A percentile compares a stretch with the other conserved stretches of the same genome.
Evolutionary conservation across 2,888 invertebrate species (phyloP).

Genomic region (Odontocerum albicorne): DNA sequence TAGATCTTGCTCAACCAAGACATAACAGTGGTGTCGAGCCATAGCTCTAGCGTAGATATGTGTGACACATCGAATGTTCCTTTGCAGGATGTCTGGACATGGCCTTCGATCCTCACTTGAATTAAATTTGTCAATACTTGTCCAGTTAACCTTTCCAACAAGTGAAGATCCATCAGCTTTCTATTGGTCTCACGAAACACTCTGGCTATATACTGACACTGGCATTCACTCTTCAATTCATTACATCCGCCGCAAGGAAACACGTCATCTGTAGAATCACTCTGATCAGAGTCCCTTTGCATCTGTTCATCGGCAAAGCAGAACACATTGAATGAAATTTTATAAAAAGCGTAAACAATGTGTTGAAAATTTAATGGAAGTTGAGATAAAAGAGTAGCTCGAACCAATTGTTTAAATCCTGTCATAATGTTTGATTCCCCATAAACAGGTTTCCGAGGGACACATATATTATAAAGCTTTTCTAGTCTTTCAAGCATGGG

Average conservation of each 20-base stretch:
- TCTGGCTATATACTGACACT: slow-evolving; percentile 66
- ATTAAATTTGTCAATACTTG: slow-evolving; percentile 83
- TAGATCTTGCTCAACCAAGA: slow-evolving; percentile 87
- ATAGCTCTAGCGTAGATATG: slow-evolving; percentile 75
- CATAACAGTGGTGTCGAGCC: slow-evolving; percentile 85
- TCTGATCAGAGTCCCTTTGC: slow-evolving; percentile 46
- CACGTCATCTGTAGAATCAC: slow-evolving; percentile 60
- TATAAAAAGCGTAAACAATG: slow-evolving; percentile 75
- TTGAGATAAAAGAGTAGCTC: slow-evolving; percentile 69
- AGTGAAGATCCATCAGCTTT: slow-evolving; percentile 73
- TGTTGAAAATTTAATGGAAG: slow-evolving; percentile 69
- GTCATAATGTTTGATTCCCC: slow-evolving; percentile 57
- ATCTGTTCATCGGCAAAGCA: slow-evolving; percentile 42
- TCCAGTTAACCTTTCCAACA: slow-evolving; percentile 82
- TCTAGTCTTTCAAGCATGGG: slow-evolving; percentile 59
- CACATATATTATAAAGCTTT: slow-evolving; percentile 51
- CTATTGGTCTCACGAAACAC: slow-evolving; percentile 78
- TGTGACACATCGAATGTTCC: slow-evolving; percentile 86
- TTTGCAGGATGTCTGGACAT: slow-evolving; percentile 83
- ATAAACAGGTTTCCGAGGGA: slow-evolving; percentile 53
- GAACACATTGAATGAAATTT: slow-evolving; percentile 75
- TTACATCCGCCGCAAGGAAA: slow-evolving; percentile 74
- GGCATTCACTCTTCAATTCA: slow-evolving; percentile 55
- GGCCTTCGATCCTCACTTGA: slow-evolving; percentile 77
- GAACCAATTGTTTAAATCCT: slow-evolving; percentile 65